Conservation (phyloP, 35 echinoderm and acorn worm species). For the Strongylocentrotus purpuratus region DNA sequence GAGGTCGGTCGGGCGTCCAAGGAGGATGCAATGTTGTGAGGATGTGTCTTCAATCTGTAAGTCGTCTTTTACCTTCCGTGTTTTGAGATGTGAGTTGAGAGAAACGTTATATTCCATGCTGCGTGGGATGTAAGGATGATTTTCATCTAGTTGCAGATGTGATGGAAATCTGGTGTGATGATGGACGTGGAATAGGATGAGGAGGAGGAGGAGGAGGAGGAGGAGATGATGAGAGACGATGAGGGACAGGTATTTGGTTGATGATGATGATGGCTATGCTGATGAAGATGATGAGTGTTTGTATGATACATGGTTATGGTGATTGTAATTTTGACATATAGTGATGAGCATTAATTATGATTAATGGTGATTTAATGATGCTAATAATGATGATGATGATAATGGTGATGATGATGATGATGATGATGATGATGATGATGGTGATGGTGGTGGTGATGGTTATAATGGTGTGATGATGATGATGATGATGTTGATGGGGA, state of each 20-base stretch:
- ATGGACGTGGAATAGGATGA: background rate
- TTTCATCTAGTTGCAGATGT: background rate
- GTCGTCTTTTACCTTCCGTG: background rate
- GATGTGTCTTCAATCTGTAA: conserved; percentile 54
- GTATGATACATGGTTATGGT: background rate
- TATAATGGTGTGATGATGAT: background rate
- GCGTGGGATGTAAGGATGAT: background rate
- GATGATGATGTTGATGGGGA: background rate
- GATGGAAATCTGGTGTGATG: conserved; percentile 21
- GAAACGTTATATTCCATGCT: background rate
- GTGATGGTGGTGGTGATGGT: background rate
- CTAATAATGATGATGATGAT: background rate
- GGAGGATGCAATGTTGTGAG: conserved; percentile 52
- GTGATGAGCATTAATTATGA: too few species aligned
- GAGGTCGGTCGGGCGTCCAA: background rate
- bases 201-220: background rate
- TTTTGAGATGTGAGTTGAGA: background rate
- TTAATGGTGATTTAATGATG: background rate
- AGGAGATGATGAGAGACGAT: background rate
- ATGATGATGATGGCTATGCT: background rate
- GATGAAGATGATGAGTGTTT: background rate
- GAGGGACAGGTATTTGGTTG: background rate
- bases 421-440: background rate
- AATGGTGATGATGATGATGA: background rate
- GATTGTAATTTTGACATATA: background rate